Conservation (phyloP, 2,888 invertebrate genomes). For the Drosophila setosimentum region DNA sequence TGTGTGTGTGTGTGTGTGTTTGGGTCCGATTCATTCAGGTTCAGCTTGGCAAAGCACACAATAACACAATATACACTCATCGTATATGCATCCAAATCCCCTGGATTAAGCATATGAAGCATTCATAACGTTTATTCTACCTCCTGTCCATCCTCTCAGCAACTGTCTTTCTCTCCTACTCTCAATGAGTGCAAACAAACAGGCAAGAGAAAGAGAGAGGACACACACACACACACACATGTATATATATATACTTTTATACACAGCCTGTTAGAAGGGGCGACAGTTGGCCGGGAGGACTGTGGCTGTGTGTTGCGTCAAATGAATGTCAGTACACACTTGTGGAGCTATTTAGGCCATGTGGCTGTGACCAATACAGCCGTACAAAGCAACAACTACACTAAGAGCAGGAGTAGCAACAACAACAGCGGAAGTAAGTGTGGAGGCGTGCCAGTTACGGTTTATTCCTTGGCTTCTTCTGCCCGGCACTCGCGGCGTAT, state of each 20-base stretch:
- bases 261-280: conserved; percentile 1
- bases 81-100: conserved; percentile 84
- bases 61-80: conserved; percentile 48
- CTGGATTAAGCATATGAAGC: conserved; percentile 85
- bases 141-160: conserved; percentile 10
- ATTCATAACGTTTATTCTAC: conserved; percentile 82
- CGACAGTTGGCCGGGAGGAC: not conserved
- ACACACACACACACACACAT: conserved; percentile 6
- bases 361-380: conserved; percentile 29
- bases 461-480: conserved; percentile 37
- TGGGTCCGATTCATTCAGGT: conserved; percentile 31
- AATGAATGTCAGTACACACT: conserved; percentile 67
- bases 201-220: conserved; percentile 16
- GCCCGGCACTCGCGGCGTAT: conserved; percentile 65
- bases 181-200: conserved; percentile 44
- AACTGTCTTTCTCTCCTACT: not conserved
- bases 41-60: conserved; percentile 25
- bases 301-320: conserved; percentile 24
- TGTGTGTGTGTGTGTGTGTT: not conserved
- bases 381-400: conserved; percentile 15
- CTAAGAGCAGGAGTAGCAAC: not conserved
- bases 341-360: conserved; percentile 65
- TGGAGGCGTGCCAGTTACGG: conserved; percentile 30
- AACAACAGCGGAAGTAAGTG: conserved; percentile 13
- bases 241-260: not conserved